These are phyloP conservation scores for Anas capensis DNA, from an alignment of 2,797 vertebrate species.

Conservation along the genomic window DNA sequence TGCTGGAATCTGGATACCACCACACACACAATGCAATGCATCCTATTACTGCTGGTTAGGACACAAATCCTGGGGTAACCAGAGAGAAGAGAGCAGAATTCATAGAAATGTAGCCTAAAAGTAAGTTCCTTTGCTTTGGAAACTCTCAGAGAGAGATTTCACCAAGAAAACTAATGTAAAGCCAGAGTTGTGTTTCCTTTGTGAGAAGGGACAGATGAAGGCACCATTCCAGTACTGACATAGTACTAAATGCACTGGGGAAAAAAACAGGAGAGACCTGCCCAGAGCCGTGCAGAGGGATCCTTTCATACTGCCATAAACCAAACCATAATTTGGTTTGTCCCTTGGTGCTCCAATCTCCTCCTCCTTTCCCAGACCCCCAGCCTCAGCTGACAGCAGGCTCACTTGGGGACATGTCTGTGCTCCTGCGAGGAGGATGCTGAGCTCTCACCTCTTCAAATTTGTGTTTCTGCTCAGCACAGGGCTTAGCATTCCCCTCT, in stretches of 20 bases:
- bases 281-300: not conserved
- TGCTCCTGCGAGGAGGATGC: not conserved
- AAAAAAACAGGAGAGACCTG: not conserved
- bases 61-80: not conserved
- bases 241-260: not conserved
- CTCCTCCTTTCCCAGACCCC: not conserved
- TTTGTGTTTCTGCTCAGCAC: not conserved
- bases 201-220: not conserved
- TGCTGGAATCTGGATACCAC: not conserved
- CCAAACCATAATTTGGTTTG: not conserved
- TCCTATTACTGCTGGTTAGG: not conserved
- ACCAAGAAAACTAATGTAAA: not conserved
- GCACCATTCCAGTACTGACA: not conserved
- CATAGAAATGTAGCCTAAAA: not conserved
- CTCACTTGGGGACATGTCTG: not conserved
- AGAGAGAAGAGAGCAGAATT: not conserved
- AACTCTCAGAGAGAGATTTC: not conserved
- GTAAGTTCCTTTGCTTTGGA: not conserved
- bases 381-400: not conserved
- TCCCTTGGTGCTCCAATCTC: not conserved
- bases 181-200: not conserved
- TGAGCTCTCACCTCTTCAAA: not conserved
- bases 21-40: not conserved
- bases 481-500: not conserved
- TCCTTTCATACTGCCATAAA: not conserved